Base-by-base conservation (phyloP, 2,888 invertebrate species). In the Meloe dianella region DNA sequence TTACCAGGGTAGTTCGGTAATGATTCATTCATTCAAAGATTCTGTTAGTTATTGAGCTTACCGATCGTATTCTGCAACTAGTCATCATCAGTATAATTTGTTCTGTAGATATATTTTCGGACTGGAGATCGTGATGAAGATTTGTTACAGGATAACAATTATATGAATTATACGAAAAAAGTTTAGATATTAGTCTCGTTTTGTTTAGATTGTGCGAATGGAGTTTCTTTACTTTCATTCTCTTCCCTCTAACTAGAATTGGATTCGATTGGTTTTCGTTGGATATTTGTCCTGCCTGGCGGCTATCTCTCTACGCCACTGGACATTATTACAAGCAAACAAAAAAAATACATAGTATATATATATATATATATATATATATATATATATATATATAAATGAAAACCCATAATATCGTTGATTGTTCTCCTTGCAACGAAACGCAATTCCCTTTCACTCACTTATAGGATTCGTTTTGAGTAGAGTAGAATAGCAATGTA, bases 381-480 rank as follows among this genome's bases (percentile, higher is more conserved):
- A 8, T 32, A 32, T 32, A 32, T 14, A 38, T 38, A 38, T 47
- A 47, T n/a, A n/a, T n/a, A n/a, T n/a, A n/a, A 27, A 75, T 74
- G 73, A 75, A 72, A 75, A 74, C 69, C 70, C 74, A 75, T 75
- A 75, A 75, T 71, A 69, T 71, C 74, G 69, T 70, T 74, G 73
- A 72, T 75, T 74, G 74, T 71, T 71, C 64, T 47, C 20, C 17
- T 41, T 10, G 47, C 63, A 64, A 65, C 71, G 67, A 69, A 74
- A 73, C 71, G 73, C 68, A 74, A 74, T 74, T 74, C 73, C 67
- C 74, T 68, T 57, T 61, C 63, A 61, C 60, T 64, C 70, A 64
- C 64, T 27, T 57, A 27, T 12, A 57, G 57, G 9, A 30, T 9
- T n/a, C 29, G 57, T 29, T 27, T 29, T 27, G 57, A 14, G 12